Evolutionary conservation across 1,140 invertebrate genomes (phyloP), one percentile per base, ranked within the genome.

Genomic region (Adelges cooleyi): DNA sequence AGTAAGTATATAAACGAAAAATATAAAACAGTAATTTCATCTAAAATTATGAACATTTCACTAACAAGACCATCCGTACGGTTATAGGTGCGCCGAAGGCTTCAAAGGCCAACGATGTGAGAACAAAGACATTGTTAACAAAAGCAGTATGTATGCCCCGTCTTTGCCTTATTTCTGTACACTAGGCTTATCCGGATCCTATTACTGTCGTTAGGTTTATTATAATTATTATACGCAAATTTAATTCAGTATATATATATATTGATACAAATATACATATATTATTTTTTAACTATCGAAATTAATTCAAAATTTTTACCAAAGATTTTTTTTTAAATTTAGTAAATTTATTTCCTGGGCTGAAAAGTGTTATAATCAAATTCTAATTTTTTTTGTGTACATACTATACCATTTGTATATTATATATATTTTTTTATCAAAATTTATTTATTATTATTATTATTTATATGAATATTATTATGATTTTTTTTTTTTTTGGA

Each of bases 101-200:
- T 90, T 83, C 81, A 83, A 82, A 73, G 89, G 89, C 72, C 80
- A 84, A 74, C 81, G 86, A 71, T 92, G 89, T 78, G 86, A 89
- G 77, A 84, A 81, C 73, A 90, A 90, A 81, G 83, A 86, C 76
- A 79, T 82, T 73, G 79, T 77, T 73, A 81, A 79, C 75, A 77
- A 77, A 69, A 79, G 79, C 78, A 82, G 80, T 81, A 80, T 80
- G 80, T 82, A 81, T 78, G 77, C 75, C 69, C 77, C 77, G 71
- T 76, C 74, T 73, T 76, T 76, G 73, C 75, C 77, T 69, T 79
- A 79, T 74, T 78, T 78, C 72, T 80, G 79, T 77, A 80, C 79
- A 73, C 75, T 80, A 72, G 79, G 79, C 74, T 75, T 79, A 69
- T 80, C 78, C 71, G 77, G 77, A 73, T 80, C 78, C 73, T 80